Conservation (phyloP, 2,797 vertebrate species). For the Thripadectes ignobilis region DNA sequence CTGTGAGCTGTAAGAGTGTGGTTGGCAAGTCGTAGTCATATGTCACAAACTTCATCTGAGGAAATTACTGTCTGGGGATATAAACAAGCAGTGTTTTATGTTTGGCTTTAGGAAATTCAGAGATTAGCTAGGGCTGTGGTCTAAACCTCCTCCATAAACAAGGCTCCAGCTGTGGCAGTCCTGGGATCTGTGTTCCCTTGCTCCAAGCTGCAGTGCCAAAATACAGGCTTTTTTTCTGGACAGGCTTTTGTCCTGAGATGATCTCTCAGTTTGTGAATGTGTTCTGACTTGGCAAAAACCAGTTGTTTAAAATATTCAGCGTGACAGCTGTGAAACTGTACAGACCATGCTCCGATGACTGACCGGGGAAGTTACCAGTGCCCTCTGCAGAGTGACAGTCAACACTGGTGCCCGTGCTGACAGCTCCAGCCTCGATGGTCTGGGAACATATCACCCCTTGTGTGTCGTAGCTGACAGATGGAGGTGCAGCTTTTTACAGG, state of each 20-base stretch:
- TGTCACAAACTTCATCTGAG: neutral
- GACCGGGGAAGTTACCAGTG: neutral
- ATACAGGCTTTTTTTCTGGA: constrained; percentile 41
- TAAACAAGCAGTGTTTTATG: neutral
- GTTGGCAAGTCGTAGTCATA: neutral
- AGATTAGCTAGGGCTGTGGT: constrained; percentile 13
- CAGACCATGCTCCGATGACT: neutral
- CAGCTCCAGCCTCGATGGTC: neutral
- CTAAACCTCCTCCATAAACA: constrained; percentile 27
- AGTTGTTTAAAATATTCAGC: neutral
- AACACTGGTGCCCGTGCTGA: neutral
- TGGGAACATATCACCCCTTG: neutral
- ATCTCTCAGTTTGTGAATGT: neutral
- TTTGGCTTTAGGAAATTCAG: constrained; percentile 4
- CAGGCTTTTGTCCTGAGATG: constrained; percentile 33
- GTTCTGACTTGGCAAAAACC: constrained; percentile 16
- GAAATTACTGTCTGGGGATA: neutral
- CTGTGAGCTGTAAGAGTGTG: neutral
- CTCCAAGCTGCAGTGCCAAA: neutral
- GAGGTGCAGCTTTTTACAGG: neutral
- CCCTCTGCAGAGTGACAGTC: neutral
- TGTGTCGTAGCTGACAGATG: neutral
- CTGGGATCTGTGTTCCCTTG: neutral
- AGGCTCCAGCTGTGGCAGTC: neutral
- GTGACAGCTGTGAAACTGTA: constrained; percentile 7